phyloP scores from a whole-genome alignment of 2,797 vertebrate species.

The Lerista edwardsae region DNA sequence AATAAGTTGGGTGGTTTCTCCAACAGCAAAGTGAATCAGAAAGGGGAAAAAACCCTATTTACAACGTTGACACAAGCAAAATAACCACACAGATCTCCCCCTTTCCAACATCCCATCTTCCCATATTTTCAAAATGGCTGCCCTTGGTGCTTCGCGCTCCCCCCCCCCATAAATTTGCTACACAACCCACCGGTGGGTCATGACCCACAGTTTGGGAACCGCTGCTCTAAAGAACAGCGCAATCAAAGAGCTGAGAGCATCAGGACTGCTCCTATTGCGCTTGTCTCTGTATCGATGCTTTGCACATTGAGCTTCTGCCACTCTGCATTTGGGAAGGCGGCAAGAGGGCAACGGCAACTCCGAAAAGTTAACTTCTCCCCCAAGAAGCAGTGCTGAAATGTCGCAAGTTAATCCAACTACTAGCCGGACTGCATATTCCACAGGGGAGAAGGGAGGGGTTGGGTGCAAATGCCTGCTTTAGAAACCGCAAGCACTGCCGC shows the following conservation, averaged over 20 bases:
- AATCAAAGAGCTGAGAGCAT: not conserved
- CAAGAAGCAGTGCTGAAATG: not conserved
- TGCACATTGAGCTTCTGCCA: not conserved
- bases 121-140: too few relatives aligned
- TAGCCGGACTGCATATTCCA: not conserved
- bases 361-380: not conserved
- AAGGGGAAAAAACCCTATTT: too few relatives aligned
- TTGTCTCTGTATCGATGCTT: too few relatives aligned
- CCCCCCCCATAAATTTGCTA: too few relatives aligned
- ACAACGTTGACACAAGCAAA: too few relatives aligned
- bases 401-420: not conserved
- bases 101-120: too few relatives aligned
- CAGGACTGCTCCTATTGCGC: not conserved
- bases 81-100: too few relatives aligned
- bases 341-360: not conserved
- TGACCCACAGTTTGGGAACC: too few relatives aligned
- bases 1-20: too few relatives aligned
- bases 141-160: too few relatives aligned
- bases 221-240: not conserved
- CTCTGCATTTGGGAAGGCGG: not conserved
- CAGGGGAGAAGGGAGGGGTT: not conserved
- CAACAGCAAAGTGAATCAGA: too few relatives aligned
- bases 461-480: not conserved
- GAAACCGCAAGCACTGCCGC: not conserved
- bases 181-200: too few relatives aligned